phyloP scores from a whole-genome alignment of 2,797 vertebrate species.

The Nothura maculosa region DNA sequence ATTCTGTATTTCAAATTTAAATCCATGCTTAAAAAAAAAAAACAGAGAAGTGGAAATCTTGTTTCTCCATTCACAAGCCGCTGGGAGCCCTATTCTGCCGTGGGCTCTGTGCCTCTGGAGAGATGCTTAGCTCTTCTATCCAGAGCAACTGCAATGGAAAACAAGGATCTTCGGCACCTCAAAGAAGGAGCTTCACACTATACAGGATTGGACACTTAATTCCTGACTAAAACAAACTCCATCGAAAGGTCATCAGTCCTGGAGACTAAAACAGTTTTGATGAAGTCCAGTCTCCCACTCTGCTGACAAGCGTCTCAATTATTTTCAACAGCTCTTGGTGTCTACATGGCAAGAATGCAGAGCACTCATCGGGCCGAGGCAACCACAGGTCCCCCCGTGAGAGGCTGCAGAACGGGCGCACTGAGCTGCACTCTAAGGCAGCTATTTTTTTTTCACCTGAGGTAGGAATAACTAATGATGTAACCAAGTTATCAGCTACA shows the following conservation, averaged over 20 bases:
- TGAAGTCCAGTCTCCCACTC: constrained; percentile 88
- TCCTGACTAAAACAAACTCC: constrained; percentile 86
- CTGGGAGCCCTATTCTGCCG: constrained; percentile 10
- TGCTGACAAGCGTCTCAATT: constrained; percentile 97
- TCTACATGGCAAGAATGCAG: constrained; percentile 92
- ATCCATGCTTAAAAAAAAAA: neutral
- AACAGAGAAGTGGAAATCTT: constrained; percentile 9
- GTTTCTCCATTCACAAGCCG: constrained; percentile 66
- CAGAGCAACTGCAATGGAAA: neutral
- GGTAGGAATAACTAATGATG: constrained; percentile 90
- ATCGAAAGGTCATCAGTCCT: constrained; percentile 91
- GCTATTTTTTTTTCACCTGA: constrained; percentile 72
- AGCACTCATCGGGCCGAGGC: constrained; percentile 87
- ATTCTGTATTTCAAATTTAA: constrained; percentile 30
- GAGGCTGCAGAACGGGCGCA: constrained; percentile 86
- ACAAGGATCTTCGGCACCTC: constrained; percentile 35
- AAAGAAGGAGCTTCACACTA: constrained; percentile 58
- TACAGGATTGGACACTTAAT: constrained; percentile 78
- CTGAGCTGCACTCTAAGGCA: constrained; percentile 76
- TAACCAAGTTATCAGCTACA: constrained; percentile 84
- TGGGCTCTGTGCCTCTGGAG: neutral
- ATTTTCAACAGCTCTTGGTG: constrained; percentile 96
- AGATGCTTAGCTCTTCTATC: neutral
- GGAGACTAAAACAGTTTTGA: constrained; percentile 91
- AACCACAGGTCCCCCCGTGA: constrained; percentile 85